Percentiles rank a stretch among this genome's conserved stretches.
Conservation (phyloP, 2,888 invertebrate species). For the Periphyllus acericola region DNA sequence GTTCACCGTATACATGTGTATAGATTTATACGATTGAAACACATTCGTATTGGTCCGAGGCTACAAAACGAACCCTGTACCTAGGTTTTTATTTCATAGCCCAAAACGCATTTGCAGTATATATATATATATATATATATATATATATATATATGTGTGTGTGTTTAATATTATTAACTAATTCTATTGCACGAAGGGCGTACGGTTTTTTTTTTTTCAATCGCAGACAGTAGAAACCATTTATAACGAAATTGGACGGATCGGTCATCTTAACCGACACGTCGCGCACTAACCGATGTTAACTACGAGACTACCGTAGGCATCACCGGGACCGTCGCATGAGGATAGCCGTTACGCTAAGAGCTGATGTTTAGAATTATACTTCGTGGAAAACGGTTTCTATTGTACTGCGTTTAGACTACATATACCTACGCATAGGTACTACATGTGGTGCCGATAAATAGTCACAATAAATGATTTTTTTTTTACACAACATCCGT, state of each 20-base stretch:
- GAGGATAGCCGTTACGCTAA: too few relatives aligned
- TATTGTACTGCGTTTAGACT: neutral
- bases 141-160: too few relatives aligned
- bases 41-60: neutral
- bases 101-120: neutral
- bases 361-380: too few relatives aligned
- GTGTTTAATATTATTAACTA: neutral
- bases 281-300: too few relatives aligned
- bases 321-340: too few relatives aligned
- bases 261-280: too few relatives aligned
- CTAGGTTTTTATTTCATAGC: constrained; percentile 3
- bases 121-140: too few relatives aligned
- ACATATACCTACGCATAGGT: neutral
- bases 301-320: too few relatives aligned
- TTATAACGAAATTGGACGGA: too few relatives aligned
- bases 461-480: neutral
- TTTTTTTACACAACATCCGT: neutral
- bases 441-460: neutral
- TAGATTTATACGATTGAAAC: neutral
- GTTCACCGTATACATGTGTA: neutral
- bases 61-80: constrained; percentile 22
- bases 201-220: neutral
- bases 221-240: too few relatives aligned
- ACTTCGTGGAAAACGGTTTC: too few relatives aligned
- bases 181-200: neutral